phyloP scores from a whole-genome alignment of 1,140 invertebrate species.

The Thereuonema tuberculata region DNA sequence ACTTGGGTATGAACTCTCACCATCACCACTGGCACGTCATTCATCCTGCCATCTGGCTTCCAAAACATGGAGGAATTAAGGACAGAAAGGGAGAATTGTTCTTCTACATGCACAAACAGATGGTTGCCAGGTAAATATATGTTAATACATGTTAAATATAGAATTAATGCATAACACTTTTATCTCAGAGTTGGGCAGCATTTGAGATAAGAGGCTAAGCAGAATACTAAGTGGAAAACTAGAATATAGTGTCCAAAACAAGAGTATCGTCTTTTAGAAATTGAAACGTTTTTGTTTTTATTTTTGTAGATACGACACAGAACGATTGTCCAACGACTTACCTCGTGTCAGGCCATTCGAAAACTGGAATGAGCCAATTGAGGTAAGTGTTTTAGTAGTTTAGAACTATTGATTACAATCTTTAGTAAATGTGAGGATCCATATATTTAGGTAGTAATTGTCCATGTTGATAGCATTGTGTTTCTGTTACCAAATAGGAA shows the following conservation, averaged over 20 bases:
- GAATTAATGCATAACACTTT: not conserved
- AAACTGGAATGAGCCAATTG: conserved; percentile 27
- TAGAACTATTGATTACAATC: not conserved
- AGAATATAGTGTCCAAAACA: too few species aligned
- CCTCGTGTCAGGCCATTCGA: conserved; percentile 30
- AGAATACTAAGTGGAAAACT: too few species aligned
- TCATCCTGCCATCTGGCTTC: conserved; percentile 17
- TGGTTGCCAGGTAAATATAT: conserved; percentile 15
- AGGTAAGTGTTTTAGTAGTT: not conserved
- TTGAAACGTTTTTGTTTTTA: not conserved
- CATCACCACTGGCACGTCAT: conserved; percentile 39
- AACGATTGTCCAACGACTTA: conserved; percentile 36
- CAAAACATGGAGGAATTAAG: conserved; percentile 17
- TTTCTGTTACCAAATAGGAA: conserved; percentile 28
- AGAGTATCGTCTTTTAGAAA: too few species aligned
- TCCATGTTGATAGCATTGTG: too few species aligned
- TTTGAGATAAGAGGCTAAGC: not conserved
- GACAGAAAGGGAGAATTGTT: conserved; percentile 17
- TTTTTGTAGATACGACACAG: conserved; percentile 33
- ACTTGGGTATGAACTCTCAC: conserved; percentile 51
- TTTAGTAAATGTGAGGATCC: too few species aligned
- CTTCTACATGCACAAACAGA: conserved; percentile 18
- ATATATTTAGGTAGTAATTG: too few species aligned
- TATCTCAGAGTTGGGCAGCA: not conserved
- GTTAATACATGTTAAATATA: not conserved